A percentile compares a stretch with the other conserved stretches of the same genome.
Evolutionary conservation across 2,113 vertebrate species (phyloP).

Genomic region (Mobula birostris): DNA sequence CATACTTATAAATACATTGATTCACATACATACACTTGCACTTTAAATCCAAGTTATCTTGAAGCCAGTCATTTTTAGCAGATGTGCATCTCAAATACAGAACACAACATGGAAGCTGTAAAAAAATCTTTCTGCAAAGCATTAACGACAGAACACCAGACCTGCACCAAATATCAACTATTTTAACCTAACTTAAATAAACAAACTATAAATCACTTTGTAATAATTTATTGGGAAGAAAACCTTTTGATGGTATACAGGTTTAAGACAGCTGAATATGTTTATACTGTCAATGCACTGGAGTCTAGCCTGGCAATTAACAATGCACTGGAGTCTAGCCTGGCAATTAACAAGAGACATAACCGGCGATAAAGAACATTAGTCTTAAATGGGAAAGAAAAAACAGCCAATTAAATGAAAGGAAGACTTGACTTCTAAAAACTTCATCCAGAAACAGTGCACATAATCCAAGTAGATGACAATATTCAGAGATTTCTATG

Average conservation of each 20-base stretch:
- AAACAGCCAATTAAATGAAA: neutral
- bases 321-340: neutral
- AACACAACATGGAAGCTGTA: neutral
- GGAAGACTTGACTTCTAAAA: neutral
- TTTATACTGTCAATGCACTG: neutral
- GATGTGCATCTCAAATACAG: neutral
- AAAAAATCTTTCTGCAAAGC: neutral
- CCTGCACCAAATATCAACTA: neutral
- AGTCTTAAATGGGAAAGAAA: neutral
- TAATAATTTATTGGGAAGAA: neutral
- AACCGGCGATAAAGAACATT: neutral
- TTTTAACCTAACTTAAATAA: neutral
- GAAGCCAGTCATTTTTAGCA: neutral
- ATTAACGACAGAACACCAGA: neutral
- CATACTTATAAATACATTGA: neutral
- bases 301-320: neutral
- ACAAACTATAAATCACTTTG: neutral
- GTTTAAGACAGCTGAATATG: neutral
- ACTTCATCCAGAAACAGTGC: neutral
- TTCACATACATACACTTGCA: neutral
- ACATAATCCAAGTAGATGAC: neutral
- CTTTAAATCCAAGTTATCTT: neutral
- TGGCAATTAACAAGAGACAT: neutral
- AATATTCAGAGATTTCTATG: too few relatives aligned
- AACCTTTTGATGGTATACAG: neutral